Conservation (phyloP, 2,113 vertebrate genomes). For the Holacanthus passer region DNA sequence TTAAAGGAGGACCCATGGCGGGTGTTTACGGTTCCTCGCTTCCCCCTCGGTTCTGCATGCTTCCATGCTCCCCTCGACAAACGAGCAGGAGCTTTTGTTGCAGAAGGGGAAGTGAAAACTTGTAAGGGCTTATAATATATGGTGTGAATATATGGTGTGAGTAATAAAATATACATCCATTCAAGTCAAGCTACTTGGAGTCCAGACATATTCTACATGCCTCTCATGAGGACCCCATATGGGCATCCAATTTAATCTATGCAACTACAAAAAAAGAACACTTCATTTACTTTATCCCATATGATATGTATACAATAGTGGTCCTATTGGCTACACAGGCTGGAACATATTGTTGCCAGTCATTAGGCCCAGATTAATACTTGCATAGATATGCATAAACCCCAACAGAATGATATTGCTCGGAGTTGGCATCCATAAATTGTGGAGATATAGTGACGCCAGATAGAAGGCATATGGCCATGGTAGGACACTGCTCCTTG, state of each 20-base stretch:
- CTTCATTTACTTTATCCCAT: conserved; percentile 58
- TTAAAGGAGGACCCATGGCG: conserved; percentile 81
- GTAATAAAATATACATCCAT: conserved; percentile 56
- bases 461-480: conserved; percentile 86
- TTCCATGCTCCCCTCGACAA: conserved; percentile 64
- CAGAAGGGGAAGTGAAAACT: conserved; percentile 57
- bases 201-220: conserved; percentile 34
- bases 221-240: conserved; percentile 50
- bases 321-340: conserved; percentile 56
- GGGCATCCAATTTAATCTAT: conserved; percentile 57
- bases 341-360: conserved; percentile 73
- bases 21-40: conserved; percentile 83
- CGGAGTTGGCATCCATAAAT: conserved; percentile 81
- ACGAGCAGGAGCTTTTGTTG: conserved; percentile 63
- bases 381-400: conserved; percentile 62
- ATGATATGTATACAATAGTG: conserved; percentile 62
- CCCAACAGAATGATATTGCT: conserved; percentile 67
- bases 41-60: conserved; percentile 68
- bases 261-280: conserved; percentile 55
- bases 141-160: conserved; percentile 60
- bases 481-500: conserved; percentile 83
- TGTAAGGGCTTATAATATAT: conserved; percentile 60
- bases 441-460: conserved; percentile 75
- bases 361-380: conserved; percentile 78
- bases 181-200: conserved; percentile 37